Percentiles rank a stretch among this genome's conserved stretches.
Conservation (phyloP, 2,113 vertebrate genomes). For the Nannobrachium achirus region DNA sequence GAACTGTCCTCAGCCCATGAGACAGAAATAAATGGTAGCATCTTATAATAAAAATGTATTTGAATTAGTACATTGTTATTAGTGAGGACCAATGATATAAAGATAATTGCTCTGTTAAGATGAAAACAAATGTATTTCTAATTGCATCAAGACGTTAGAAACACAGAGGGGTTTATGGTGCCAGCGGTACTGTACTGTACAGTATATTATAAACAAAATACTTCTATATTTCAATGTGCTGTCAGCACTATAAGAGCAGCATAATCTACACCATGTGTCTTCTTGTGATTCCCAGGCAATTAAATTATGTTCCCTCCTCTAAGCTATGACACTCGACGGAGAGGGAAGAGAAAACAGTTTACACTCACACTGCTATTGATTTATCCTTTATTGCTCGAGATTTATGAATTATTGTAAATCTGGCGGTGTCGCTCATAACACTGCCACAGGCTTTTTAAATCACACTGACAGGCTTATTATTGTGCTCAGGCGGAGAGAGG, state of each 20-base stretch:
- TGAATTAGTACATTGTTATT: too few relatives aligned
- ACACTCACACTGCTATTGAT: constrained; percentile 68
- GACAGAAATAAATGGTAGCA: too few relatives aligned
- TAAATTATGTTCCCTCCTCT: constrained; percentile 52
- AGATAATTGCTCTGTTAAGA: too few relatives aligned
- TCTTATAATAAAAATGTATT: too few relatives aligned
- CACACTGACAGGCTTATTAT: constrained; percentile 73
- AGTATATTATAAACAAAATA: background rate
- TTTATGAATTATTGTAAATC: constrained; percentile 77
- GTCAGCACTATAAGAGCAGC: constrained; percentile 27
- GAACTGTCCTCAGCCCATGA: too few relatives aligned
- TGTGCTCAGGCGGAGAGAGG: constrained; percentile 43
- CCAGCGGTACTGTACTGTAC: constrained; percentile 4
- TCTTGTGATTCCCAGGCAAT: constrained; percentile 40
- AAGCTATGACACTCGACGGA: constrained; percentile 53
- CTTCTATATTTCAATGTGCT: constrained; percentile 18
- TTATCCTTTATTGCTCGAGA: constrained; percentile 71
- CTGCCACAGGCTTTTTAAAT: constrained; percentile 71
- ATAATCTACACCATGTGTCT: constrained; percentile 29
- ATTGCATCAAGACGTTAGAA: constrained; percentile 2
- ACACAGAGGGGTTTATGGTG: constrained; percentile 4
- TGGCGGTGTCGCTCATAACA: constrained; percentile 71
- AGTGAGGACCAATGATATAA: too few relatives aligned
- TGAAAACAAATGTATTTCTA: background rate
- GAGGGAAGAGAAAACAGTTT: constrained; percentile 65